These are phyloP conservation scores for Clupea harengus DNA, from an alignment of 2,113 vertebrate species.

Conservation along the genomic window DNA sequence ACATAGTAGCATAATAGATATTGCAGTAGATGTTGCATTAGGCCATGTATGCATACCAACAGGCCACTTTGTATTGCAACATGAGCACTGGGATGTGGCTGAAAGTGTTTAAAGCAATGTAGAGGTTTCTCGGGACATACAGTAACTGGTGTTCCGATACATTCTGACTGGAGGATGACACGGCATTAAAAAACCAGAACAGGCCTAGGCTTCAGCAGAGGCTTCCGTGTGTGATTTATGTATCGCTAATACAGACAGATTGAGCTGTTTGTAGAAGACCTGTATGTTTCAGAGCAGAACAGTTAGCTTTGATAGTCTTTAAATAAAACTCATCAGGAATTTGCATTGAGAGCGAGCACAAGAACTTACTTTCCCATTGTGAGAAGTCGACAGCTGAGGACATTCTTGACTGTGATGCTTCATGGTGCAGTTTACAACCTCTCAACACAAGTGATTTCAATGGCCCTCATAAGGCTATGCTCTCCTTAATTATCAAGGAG, in stretches of 20 bases:
- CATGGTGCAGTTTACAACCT: conserved; percentile 46
- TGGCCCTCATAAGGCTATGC: conserved; percentile 47
- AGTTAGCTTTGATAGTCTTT: conserved; percentile 55
- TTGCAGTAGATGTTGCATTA: too few relatives aligned
- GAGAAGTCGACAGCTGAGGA: conserved; percentile 51
- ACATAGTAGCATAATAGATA: too few relatives aligned
- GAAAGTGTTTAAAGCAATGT: not conserved
- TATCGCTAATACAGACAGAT: conserved; percentile 68
- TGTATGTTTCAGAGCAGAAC: conserved; percentile 55
- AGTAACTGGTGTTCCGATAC: not conserved
- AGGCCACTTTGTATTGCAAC: too few relatives aligned
- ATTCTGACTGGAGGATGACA: not conserved
- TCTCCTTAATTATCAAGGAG: conserved; percentile 52
- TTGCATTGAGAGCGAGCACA: conserved; percentile 51
- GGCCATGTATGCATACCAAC: too few relatives aligned
- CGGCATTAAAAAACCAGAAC: not conserved
- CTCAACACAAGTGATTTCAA: conserved; percentile 42
- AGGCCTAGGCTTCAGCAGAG: not conserved
- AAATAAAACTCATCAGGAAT: conserved; percentile 55
- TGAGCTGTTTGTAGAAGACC: conserved; percentile 56
- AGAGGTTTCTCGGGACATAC: not conserved
- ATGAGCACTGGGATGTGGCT: too few relatives aligned
- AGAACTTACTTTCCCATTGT: conserved; percentile 38
- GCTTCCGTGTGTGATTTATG: not conserved
- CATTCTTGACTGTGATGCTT: conserved; percentile 52